Percentiles rank a stretch among this genome's conserved stretches.
These are phyloP conservation scores for Polyommatus iphigenia DNA, from an alignment of 2,888 invertebrate species.

Conservation along the genomic window DNA sequence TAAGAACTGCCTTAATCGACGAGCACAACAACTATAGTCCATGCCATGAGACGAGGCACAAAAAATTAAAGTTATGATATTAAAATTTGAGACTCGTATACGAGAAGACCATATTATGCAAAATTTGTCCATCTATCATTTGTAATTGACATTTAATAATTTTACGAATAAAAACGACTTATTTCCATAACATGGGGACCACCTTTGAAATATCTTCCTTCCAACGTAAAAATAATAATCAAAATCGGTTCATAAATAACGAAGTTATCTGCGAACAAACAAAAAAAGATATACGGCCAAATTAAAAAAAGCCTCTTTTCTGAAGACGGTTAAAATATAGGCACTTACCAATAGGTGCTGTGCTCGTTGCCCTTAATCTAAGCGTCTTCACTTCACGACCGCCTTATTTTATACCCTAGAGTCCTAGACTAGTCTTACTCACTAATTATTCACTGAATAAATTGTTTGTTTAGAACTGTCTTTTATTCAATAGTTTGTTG, in stretches of 20 bases:
- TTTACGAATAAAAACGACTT: too few relatives aligned
- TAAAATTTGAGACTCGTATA: too few relatives aligned
- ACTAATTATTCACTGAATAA: constrained; percentile 40
- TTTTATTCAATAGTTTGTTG: constrained; percentile 14
- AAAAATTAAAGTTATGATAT: background rate
- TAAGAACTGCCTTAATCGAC: constrained; percentile 12
- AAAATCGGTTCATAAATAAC: too few relatives aligned
- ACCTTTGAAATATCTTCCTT: too few relatives aligned
- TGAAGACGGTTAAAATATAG: constrained; percentile 50
- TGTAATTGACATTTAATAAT: too few relatives aligned
- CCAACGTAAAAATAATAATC: too few relatives aligned
- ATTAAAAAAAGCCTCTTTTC: background rate
- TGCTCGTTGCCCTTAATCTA: constrained; percentile 70
- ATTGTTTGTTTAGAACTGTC: constrained; percentile 36
- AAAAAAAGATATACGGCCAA: background rate
- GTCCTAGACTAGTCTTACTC: constrained; percentile 53
- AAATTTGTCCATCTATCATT: constrained; percentile 35
- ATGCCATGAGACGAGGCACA: background rate
- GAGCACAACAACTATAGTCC: background rate
- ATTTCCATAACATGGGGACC: too few relatives aligned
- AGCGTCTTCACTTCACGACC: constrained; percentile 74
- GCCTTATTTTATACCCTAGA: constrained; percentile 74
- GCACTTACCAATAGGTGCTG: constrained; percentile 46
- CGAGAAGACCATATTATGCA: background rate
- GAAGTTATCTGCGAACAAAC: background rate